Percentiles rank a stretch among this genome's conserved stretches.
phyloP scores from a whole-genome alignment of 1,140 invertebrate species.

The Metaphire vulgaris region DNA sequence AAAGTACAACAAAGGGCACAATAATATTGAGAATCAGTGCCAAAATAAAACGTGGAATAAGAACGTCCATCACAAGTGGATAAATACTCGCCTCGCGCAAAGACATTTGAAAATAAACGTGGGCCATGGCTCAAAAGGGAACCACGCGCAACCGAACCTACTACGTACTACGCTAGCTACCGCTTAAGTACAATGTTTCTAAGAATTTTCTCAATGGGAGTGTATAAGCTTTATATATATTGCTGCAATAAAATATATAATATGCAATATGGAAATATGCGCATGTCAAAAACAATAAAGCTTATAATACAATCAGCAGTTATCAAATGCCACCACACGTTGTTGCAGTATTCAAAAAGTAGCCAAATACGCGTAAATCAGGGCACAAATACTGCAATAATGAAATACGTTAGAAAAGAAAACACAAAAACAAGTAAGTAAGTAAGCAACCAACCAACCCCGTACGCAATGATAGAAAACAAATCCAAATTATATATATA shows the following conservation, averaged over 20 bases:
- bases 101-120: neutral
- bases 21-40: neutral
- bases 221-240: neutral
- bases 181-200: neutral
- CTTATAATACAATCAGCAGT: neutral
- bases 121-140: neutral
- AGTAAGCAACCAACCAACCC: too few relatives aligned
- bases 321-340: constrained; percentile 2
- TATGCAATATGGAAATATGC: constrained; percentile 3
- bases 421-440: too few relatives aligned
- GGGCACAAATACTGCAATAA: neutral
- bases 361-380: too few relatives aligned
- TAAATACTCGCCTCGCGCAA: neutral
- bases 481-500: too few relatives aligned
- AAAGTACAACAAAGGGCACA: neutral
- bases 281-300: neutral
- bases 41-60: neutral
- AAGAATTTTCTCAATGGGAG: constrained; percentile 2
- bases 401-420: neutral
- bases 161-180: neutral
- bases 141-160: neutral
- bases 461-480: too few relatives aligned
- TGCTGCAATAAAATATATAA: constrained; percentile 3
- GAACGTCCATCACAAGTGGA: neutral
- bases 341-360: neutral